Base-by-base conservation (phyloP, 2,113 vertebrate genomes). In the Callipepla californica region DNA sequence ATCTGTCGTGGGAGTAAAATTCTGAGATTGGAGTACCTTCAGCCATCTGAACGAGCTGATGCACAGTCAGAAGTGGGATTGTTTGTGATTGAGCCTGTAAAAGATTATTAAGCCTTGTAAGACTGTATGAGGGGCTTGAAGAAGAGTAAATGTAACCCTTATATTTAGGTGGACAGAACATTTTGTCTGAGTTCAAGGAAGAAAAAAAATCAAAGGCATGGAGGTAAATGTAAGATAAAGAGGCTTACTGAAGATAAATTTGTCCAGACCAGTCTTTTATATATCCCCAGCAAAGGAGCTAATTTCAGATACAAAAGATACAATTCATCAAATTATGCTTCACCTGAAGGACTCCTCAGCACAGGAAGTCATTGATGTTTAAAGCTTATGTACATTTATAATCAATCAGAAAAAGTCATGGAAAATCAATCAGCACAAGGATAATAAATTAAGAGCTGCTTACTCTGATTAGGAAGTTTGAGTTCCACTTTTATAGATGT, bases 171-270 rank as follows among this genome's bases (percentile, higher is more conserved):
- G 80, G 86, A 68, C 28, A 91, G 58, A 9, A 8, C 57, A 22
- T 93, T 90, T 83, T 80, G 34, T 90, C 34, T 88, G 90, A 75
- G 47, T 78, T 90, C 36, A 77, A 82, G 75, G 38, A 82, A 88
- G 30, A 26, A 80, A 90, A 90, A 90, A 75, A 92, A 61, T 44
- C 70, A 65, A 93, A 90, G 88, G 65, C 42, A 38, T 30, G 20
- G 44, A 26, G 25, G 20, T 68, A 72, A 80, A 26, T 23, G 32
- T 51, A 84, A 92, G 25, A 38, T 19, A 83, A 68, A 77, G 88
- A 84, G 21, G 32, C 85, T 93, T 96, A 48, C 55, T 55, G 25
- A 77, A 83, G 28, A 67, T 57, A 90, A 92, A 90, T 92, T 84
- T 90, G 57, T 14, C 20, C 47, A 74, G 18, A 77, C 3, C 28